These are phyloP conservation scores for Steinernema hermaphroditum DNA, from an alignment of 2,888 invertebrate genomes.

Conservation along the genomic window DNA sequence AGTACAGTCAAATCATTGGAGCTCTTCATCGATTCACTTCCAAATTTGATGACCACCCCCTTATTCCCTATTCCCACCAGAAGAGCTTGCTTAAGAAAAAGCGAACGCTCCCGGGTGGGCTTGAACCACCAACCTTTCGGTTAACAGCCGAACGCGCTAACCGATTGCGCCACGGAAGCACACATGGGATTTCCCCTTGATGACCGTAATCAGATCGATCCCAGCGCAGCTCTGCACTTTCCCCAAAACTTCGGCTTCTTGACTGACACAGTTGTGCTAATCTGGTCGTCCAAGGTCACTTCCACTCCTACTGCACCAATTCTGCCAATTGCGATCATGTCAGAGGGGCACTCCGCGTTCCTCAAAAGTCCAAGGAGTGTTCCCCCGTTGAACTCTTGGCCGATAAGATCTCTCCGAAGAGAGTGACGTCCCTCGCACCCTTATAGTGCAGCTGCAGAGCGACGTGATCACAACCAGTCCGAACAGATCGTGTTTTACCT, in stretches of 20 bases:
- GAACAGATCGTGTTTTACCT: neutral
- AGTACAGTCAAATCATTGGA: no score
- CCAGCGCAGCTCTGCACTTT: no score
- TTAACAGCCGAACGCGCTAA: constrained; percentile 64
- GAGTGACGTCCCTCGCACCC: constrained; percentile 13
- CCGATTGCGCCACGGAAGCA: constrained; percentile 41
- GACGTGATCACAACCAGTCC: constrained; percentile 14
- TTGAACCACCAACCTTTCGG: constrained; percentile 65
- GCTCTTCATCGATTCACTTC: no score
- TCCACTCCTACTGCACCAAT: neutral
- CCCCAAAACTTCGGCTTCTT: no score
- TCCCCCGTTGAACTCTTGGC: constrained; percentile 1
- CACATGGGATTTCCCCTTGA: no score
- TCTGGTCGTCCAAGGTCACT: constrained; percentile 1
- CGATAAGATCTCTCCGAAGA: constrained; percentile 4
- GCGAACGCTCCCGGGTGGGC: constrained; percentile 46
- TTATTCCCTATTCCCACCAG: no score
- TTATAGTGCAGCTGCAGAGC: constrained; percentile 14
- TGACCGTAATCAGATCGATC: no score
- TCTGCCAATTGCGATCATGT: neutral
- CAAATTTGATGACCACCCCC: no score
- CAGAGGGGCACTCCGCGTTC: neutral
- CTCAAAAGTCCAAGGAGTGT: no score
- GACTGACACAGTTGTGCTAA: no score
- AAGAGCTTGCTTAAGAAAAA: no score